These are phyloP conservation scores for Tetranychus piercei DNA, from an alignment of 2,888 invertebrate species.

Conservation along the genomic window DNA sequence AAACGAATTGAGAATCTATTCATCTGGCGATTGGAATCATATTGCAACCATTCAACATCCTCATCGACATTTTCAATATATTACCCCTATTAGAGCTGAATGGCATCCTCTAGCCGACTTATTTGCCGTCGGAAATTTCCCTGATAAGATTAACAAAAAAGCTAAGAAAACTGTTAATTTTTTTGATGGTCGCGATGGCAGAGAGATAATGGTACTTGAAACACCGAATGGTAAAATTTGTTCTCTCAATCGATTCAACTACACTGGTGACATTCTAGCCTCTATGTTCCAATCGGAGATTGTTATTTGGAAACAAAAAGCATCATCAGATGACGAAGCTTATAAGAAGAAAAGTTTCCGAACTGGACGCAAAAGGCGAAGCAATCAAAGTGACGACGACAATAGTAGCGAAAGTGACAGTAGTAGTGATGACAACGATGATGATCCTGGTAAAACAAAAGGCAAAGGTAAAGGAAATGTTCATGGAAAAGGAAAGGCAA, in stretches of 20 bases:
- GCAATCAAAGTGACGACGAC: neutral
- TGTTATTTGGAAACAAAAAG: neutral
- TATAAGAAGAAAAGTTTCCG: neutral
- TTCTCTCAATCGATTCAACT: slow-evolving; percentile 3
- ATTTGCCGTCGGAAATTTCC: slow-evolving; percentile 2
- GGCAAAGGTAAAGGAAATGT: neutral
- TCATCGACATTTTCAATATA: neutral
- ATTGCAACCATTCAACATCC: neutral
- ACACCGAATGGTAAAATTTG: neutral
- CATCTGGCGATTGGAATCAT: neutral
- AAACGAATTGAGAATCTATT: neutral
- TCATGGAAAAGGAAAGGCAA: no score
- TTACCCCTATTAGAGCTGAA: slow-evolving; percentile 5
- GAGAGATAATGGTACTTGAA: neutral
- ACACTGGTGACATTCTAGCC: neutral
- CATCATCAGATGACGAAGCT: neutral
- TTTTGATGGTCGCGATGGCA: slow-evolving; percentile 2
- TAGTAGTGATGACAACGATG: neutral
- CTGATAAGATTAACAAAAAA: neutral
- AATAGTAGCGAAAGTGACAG: no score
- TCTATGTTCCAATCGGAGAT: neutral
- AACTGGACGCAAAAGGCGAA: neutral
- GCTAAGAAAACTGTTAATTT: neutral
- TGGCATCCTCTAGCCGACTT: slow-evolving; percentile 11
- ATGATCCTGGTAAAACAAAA: neutral